phyloP scores from a whole-genome alignment of 2,797 vertebrate genomes.

The Syngnathus rostellatus region DNA sequence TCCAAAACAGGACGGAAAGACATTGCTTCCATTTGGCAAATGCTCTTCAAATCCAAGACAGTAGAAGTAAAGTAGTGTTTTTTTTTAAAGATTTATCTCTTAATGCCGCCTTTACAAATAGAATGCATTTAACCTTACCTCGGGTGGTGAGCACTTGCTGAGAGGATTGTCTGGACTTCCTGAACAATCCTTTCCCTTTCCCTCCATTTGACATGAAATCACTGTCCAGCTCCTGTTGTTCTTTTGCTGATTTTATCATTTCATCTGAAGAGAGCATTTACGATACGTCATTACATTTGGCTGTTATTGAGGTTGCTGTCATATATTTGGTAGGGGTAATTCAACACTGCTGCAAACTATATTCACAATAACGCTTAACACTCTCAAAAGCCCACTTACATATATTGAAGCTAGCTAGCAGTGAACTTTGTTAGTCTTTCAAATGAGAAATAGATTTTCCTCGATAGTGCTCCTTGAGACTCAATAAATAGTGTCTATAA shows the following conservation, averaged over 20 bases:
- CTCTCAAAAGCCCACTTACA: too few species aligned
- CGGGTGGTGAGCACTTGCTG: constrained; percentile 68
- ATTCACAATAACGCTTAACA: too few species aligned
- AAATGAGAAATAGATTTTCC: too few species aligned
- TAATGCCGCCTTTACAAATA: not conserved
- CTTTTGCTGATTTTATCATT: constrained; percentile 78
- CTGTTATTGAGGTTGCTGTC: not conserved
- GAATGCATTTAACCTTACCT: constrained; percentile 60
- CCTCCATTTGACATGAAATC: constrained; percentile 71
- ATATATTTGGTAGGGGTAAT: too few species aligned
- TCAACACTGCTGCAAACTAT: too few species aligned
- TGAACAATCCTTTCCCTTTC: constrained; percentile 71
- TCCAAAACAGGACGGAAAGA: constrained; percentile 19
- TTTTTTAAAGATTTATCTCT: not conserved
- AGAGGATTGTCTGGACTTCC: constrained; percentile 72
- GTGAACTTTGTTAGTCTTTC: too few species aligned
- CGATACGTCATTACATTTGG: not conserved
- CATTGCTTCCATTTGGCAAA: constrained; percentile 41
- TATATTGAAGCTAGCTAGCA: too few species aligned
- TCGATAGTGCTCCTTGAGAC: too few species aligned
- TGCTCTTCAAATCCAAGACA: constrained; percentile 1
- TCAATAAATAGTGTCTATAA: too few species aligned
- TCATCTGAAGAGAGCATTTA: constrained; percentile 72
- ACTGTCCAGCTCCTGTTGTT: constrained; percentile 77
- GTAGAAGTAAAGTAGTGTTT: not conserved